Evolutionary conservation across 1,140 invertebrate genomes (phyloP).

Genomic region (Dufourea novaeangliae): DNA sequence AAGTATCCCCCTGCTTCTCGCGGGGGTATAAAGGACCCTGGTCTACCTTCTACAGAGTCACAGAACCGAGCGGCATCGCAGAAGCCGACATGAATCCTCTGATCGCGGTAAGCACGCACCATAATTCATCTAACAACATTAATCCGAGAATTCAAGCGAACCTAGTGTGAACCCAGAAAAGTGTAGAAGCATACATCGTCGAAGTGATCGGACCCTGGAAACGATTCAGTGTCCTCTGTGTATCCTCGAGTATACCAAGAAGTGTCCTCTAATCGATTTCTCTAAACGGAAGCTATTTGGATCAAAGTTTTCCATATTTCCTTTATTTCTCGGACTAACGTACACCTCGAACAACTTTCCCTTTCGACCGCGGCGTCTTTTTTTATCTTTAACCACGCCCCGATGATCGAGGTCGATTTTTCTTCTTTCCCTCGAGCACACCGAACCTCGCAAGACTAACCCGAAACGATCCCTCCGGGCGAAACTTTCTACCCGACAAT

Average conservation of each 20-base stretch:
- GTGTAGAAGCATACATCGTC: constrained; percentile 15
- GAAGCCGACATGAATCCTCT: constrained; percentile 81
- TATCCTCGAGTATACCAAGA: constrained; percentile 3
- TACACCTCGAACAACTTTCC: constrained; percentile 17
- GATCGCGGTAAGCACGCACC: constrained; percentile 80
- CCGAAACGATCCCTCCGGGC: not conserved
- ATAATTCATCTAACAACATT: constrained; percentile 51
- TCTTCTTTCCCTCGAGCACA: not conserved
- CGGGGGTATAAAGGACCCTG: constrained; percentile 79
- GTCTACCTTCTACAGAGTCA: constrained; percentile 79
- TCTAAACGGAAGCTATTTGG: not conserved
- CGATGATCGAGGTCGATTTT: not conserved
- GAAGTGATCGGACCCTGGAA: constrained; percentile 12
- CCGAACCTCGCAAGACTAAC: not conserved
- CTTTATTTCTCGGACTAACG: not conserved
- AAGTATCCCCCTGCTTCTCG: constrained; percentile 62
- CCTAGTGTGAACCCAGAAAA: no score
- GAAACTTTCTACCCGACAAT: not conserved
- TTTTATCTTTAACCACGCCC: constrained; percentile 16
- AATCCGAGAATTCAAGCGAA: constrained; percentile 29
- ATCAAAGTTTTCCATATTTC: not conserved
- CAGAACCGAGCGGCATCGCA: constrained; percentile 80
- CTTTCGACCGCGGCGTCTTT: constrained; percentile 7
- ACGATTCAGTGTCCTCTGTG: constrained; percentile 15
- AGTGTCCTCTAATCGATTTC: not conserved